phyloP scores from a whole-genome alignment of 1,140 invertebrate species.

The Frieseomelitta varia region DNA sequence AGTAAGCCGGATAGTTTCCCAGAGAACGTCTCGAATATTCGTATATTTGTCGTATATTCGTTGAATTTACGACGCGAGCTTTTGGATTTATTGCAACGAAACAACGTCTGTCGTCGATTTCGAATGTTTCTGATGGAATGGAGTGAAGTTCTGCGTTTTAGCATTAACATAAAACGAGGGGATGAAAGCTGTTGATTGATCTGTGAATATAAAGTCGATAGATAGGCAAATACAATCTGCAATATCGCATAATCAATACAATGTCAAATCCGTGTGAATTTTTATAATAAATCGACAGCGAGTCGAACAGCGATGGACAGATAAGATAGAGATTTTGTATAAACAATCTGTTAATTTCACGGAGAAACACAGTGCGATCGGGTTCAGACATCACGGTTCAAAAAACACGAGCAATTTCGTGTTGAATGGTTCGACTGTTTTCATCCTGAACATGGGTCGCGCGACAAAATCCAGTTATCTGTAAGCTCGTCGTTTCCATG shows the following conservation, averaged over 20 bases:
- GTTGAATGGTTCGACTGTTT: background rate
- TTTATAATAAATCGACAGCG: background rate
- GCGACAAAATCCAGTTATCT: conserved; percentile 29
- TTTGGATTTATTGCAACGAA: background rate
- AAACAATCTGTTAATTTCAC: too few relatives aligned
- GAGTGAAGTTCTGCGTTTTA: background rate
- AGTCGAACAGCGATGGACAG: too few relatives aligned
- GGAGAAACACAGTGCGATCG: background rate
- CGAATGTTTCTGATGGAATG: too few relatives aligned
- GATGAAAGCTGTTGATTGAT: background rate
- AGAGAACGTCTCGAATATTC: background rate
- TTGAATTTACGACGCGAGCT: background rate
- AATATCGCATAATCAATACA: background rate
- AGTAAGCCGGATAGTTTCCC: background rate
- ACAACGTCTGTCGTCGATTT: background rate
- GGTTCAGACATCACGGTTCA: too few relatives aligned
- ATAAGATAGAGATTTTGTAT: too few relatives aligned
- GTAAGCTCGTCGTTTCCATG: background rate
- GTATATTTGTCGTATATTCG: too few relatives aligned
- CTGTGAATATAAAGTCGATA: background rate
- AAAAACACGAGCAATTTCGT: conserved; percentile 18
- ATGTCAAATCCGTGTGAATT: background rate
- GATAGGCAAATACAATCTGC: background rate
- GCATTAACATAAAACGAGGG: background rate
- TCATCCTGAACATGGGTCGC: background rate